Evolutionary conservation across 2,797 vertebrate species (phyloP).

Genomic region (Scolopax bukidnonensis): DNA sequence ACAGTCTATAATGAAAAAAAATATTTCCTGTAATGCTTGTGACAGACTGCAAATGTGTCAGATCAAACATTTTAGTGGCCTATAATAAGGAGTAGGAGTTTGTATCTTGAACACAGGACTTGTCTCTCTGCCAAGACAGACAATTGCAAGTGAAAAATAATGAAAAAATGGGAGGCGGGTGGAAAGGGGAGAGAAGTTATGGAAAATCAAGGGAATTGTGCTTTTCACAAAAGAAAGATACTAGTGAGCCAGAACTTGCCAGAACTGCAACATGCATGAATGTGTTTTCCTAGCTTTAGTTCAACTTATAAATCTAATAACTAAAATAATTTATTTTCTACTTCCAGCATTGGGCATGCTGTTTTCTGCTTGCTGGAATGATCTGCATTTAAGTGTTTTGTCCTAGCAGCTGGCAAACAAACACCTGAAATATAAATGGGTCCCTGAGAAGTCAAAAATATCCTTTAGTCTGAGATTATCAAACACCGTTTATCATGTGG

Average conservation of each 20-base stretch:
- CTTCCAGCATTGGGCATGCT: not conserved
- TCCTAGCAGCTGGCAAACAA: not conserved
- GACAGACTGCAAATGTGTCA: conserved; percentile 24
- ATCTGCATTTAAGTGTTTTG: not conserved
- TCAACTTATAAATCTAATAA: not conserved
- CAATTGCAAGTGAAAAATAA: conserved; percentile 11
- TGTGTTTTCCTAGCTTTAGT: not conserved
- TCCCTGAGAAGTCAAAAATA: not conserved
- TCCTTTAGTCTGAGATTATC: not conserved
- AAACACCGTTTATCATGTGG: not conserved
- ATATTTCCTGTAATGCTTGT: not conserved
- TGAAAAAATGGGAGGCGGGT: not conserved
- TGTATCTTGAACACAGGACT: not conserved
- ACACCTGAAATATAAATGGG: not conserved
- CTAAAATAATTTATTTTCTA: not conserved
- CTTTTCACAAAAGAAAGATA: not conserved
- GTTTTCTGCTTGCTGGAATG: not conserved
- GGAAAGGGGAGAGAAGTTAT: not conserved
- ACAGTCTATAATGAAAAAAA: not conserved
- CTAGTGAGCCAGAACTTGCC: not conserved
- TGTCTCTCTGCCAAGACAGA: conserved; percentile 7
- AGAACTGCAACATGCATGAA: not conserved
- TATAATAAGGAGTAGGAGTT: not conserved
- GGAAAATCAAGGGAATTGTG: not conserved
- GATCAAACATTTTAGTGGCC: conserved; percentile 14